Evolutionary conservation across 1,140 invertebrate genomes (phyloP).

Genomic region (Calliphora vicina): DNA sequence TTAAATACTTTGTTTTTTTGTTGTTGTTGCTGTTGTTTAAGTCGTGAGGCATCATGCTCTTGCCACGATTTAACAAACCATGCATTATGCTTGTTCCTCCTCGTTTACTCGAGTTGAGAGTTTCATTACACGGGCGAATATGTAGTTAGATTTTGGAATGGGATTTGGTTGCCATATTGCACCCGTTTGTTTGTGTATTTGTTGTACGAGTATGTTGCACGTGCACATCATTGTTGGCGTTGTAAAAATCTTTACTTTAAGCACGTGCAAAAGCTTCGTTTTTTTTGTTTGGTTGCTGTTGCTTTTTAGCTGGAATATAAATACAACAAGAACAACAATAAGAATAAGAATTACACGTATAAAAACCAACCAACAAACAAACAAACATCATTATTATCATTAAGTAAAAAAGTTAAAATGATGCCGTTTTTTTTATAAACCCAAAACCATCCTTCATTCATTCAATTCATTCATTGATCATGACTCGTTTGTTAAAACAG

Average conservation of each 20-base stretch:
- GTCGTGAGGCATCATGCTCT: neutral
- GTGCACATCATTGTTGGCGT: conserved; percentile 24
- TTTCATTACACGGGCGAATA: no score
- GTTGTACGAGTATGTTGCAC: neutral
- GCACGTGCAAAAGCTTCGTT: conserved; percentile 30
- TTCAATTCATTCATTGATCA: neutral
- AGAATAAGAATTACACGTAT: neutral
- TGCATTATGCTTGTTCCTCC: neutral
- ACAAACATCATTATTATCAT: conserved; percentile 5
- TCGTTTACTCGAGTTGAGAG: neutral
- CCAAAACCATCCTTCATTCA: no score
- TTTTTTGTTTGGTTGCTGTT: neutral
- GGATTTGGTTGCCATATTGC: neutral
- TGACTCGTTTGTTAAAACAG: neutral
- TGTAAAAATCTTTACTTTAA: conserved; percentile 37
- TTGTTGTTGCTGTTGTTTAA: no score
- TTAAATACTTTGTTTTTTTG: neutral
- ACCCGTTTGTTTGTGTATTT: neutral
- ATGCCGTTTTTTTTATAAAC: neutral
- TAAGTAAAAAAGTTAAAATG: conserved; percentile 22
- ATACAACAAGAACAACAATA: no score
- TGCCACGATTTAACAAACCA: conserved; percentile 30
- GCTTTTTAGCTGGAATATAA: no score
- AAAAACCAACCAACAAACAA: neutral
- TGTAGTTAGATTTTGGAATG: neutral